These are phyloP conservation scores for Halcyon chelicuti DNA, from an alignment of 2,797 vertebrate species.

Conservation along the genomic window DNA sequence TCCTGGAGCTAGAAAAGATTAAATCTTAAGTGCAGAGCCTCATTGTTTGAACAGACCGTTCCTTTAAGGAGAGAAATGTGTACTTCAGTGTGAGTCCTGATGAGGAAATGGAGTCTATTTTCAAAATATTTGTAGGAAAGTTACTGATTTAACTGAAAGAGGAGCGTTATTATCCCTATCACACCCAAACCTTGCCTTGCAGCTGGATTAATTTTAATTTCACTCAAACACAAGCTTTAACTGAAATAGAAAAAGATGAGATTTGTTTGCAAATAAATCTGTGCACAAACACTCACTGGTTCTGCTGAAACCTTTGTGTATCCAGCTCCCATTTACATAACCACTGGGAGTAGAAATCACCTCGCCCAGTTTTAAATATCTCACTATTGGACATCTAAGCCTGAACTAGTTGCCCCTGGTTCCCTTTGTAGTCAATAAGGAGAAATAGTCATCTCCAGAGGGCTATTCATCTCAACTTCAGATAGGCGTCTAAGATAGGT, in stretches of 20 bases:
- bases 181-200: background rate
- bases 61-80: slow-evolving; percentile 8
- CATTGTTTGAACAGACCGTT: background rate
- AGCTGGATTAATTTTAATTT: background rate
- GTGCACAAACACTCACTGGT: background rate
- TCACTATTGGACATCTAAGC: slow-evolving; percentile 42
- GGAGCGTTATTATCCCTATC: background rate
- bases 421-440: slow-evolving; percentile 27
- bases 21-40: slow-evolving; percentile 37
- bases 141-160: background rate
- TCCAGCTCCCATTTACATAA: slow-evolving; percentile 62
- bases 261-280: slow-evolving; percentile 57
- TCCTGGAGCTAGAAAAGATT: slow-evolving; percentile 63
- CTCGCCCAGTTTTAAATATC: slow-evolving; percentile 35
- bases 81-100: background rate
- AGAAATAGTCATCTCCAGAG: slow-evolving; percentile 55
- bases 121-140: background rate
- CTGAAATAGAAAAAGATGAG: background rate
- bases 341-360: slow-evolving; percentile 44
- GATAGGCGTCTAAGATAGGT: slow-evolving; percentile 43
- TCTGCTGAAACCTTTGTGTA: slow-evolving; percentile 31
- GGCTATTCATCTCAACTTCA: background rate
- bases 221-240: background rate
- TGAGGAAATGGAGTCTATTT: background rate
- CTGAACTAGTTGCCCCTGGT: slow-evolving; percentile 25